Conservation (phyloP, 2,113 vertebrate species). For the Arizona elegans region DNA sequence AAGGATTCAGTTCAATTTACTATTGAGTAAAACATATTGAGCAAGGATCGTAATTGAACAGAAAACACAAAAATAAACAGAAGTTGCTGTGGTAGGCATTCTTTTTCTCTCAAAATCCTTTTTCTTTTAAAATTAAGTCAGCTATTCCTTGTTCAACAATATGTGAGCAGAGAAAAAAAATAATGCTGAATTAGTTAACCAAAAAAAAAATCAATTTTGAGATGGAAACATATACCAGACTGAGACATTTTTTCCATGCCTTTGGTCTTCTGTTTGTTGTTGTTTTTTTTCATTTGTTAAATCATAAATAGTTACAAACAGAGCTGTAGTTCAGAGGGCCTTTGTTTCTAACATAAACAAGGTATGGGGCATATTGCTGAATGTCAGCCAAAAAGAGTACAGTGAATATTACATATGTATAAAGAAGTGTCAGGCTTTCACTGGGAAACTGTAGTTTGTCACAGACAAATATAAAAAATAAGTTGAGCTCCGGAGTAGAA, state of each 20-base stretch:
- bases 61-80: slow-evolving; percentile 30
- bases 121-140: slow-evolving; percentile 53
- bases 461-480: slow-evolving; percentile 51
- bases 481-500: slow-evolving; percentile 40
- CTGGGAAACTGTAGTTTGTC: slow-evolving; percentile 58
- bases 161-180: slow-evolving; percentile 13
- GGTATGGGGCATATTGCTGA: slow-evolving; percentile 58
- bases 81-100: not conserved
- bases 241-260: slow-evolving; percentile 65
- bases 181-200: slow-evolving; percentile 62
- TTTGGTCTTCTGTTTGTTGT: slow-evolving; percentile 61
- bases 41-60: not conserved
- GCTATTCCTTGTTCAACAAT: slow-evolving; percentile 43
- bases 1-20: not conserved
- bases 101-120: slow-evolving; percentile 32
- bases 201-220: slow-evolving; percentile 52
- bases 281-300: slow-evolving; percentile 77
- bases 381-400: slow-evolving; percentile 52
- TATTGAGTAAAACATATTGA: not conserved
- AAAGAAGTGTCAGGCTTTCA: slow-evolving; percentile 64
- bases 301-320: slow-evolving; percentile 66
- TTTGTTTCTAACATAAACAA: slow-evolving; percentile 74
- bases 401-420: slow-evolving; percentile 62
- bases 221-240: slow-evolving; percentile 72
- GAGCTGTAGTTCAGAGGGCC: slow-evolving; percentile 59